Base-by-base conservation (phyloP, 2,888 invertebrate species). In the Artemia sinica region DNA sequence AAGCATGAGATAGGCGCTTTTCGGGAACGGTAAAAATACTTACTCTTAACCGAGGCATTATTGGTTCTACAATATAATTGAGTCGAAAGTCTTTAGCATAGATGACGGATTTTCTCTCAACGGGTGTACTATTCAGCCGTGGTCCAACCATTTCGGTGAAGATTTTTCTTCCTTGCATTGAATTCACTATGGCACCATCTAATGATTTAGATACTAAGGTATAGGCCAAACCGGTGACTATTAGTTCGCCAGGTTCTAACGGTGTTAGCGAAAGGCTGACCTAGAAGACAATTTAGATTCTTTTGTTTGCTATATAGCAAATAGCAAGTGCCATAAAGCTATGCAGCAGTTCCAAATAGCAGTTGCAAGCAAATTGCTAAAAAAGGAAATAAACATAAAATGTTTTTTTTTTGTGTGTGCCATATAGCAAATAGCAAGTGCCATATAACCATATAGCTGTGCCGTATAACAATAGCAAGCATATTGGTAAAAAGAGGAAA, bases 31-130 rank as follows among this genome's bases (percentile, higher is more conserved):
- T 63, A 66, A 11, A 12, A 58, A 49, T 49, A 72, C 72, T 75
- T 78, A 88, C 89, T 83, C 89, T 86, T 74, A 94, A 80, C 74
- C 87, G 86, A 0, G 94, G 91, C 71, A 91, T 86, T 72, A 86
- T 84, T 13, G 88, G 86, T 66, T 88, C 84, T 68, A 94, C 83
- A 72, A 83, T 83, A 69, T 92, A 84, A 72, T 85, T 82, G 68
- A 94, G 80, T 72, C 88, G 82, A 73, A 84, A 84, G 76, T 89
- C 88, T 14, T 79, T 78, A 10, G 80, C 82, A 72, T 83, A 82
- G 70, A 80, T 74, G 70, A 79, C 78, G 65, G 76, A 76, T 11
- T 78, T 78, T 50, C 79, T 78, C 71, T 81, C 82, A 70, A 81
- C 81, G 71, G 82, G 81, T 13, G 78, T 77, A 71, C 79, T 80